Conservation (phyloP, 2,113 vertebrate species). For the Lepidothrix coronata region DNA sequence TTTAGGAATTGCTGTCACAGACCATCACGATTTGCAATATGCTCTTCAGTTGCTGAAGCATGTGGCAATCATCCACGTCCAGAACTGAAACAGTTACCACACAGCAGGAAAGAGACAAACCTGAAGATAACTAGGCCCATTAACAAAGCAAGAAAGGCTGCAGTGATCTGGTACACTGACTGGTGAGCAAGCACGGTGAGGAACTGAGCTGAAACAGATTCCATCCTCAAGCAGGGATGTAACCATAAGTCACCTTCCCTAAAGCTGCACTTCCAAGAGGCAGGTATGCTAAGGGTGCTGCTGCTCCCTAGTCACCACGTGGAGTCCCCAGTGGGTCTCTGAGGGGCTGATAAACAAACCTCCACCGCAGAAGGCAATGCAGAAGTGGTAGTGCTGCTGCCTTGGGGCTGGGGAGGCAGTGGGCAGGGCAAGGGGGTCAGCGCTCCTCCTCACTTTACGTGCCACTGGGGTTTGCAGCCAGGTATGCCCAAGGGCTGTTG, state of each 20-base stretch:
- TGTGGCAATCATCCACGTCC: neutral
- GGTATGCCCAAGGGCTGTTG: neutral
- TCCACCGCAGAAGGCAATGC: neutral
- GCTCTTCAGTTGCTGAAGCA: neutral
- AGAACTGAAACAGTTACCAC: neutral
- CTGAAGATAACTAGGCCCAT: neutral
- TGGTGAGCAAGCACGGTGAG: fast-evolving
- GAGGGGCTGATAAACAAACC: neutral
- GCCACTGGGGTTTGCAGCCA: neutral
- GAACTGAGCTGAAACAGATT: neutral
- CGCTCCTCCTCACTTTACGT: neutral
- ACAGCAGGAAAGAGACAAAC: neutral
- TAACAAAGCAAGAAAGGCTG: neutral
- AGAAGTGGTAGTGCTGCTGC: neutral
- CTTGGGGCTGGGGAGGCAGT: neutral
- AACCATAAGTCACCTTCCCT: neutral
- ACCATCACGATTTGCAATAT: fast-evolving
- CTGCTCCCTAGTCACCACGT: neutral
- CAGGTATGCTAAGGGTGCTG: neutral
- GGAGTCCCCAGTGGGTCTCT: fast-evolving
- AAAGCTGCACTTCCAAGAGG: neutral
- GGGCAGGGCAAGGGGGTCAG: neutral
- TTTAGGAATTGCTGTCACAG: neutral
- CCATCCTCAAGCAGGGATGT: fast-evolving
- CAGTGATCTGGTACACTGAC: neutral